Conservation (phyloP, 2,888 invertebrate species). For the Nomada lathburiana region DNA sequence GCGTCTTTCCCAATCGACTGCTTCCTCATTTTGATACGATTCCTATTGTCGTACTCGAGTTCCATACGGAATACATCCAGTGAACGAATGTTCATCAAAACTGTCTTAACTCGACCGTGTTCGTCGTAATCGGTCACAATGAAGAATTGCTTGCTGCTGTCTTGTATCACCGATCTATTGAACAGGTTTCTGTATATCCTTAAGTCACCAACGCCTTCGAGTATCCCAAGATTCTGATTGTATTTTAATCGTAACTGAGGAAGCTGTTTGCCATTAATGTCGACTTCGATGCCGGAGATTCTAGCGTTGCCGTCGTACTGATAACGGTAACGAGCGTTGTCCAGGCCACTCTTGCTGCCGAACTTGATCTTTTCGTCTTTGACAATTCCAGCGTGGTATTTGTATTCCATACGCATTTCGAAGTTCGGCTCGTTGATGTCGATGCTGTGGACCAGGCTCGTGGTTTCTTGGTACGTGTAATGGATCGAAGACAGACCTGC, state of each 20-base stretch:
- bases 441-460: slow-evolving; percentile 93
- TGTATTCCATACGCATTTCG: slow-evolving; percentile 94
- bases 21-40: slow-evolving; percentile 93
- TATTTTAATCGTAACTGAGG: slow-evolving; percentile 93
- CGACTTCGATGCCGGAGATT: slow-evolving; percentile 94
- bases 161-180: slow-evolving; percentile 95
- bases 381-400: slow-evolving; percentile 94
- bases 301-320: slow-evolving; percentile 97
- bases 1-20: slow-evolving; percentile 92
- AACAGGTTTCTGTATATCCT: slow-evolving; percentile 94
- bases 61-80: slow-evolving; percentile 94
- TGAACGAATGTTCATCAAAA: slow-evolving; percentile 94
- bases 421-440: slow-evolving; percentile 95
- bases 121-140: slow-evolving; percentile 95
- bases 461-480: slow-evolving; percentile 94
- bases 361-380: slow-evolving; percentile 95
- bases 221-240: slow-evolving; percentile 94
- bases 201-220: slow-evolving; percentile 94
- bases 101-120: slow-evolving; percentile 92
- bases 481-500: slow-evolving; percentile 91
- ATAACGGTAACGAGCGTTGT: slow-evolving; percentile 95
- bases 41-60: slow-evolving; percentile 93
- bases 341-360: slow-evolving; percentile 93
- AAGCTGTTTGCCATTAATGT: slow-evolving; percentile 94
- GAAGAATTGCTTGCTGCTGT: slow-evolving; percentile 95